Conservation (phyloP, 2,113 vertebrate species). For the Malurus alboscapulatus region DNA sequence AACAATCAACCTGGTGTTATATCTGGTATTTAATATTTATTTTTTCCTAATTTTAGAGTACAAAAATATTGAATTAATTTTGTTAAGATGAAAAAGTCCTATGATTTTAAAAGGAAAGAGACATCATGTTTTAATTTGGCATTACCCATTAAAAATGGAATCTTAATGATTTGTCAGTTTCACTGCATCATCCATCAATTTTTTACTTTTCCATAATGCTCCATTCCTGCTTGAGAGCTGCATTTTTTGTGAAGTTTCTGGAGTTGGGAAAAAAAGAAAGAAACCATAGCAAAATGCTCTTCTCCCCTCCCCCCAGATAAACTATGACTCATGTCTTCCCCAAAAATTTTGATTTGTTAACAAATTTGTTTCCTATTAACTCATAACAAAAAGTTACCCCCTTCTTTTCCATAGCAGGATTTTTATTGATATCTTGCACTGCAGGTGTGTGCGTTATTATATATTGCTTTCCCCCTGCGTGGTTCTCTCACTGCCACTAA, state of each 20-base stretch:
- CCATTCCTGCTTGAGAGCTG: neutral
- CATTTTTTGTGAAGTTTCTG: neutral
- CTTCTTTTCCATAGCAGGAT: neutral
- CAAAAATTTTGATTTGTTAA: neutral
- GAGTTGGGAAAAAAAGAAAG: neutral
- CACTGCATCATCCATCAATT: rapidly evolving
- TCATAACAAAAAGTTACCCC: neutral
- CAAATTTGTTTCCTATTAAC: neutral
- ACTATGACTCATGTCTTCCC: rapidly evolving
- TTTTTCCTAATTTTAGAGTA: neutral
- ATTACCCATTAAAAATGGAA: neutral
- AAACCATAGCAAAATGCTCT: neutral
- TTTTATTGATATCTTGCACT: neutral
- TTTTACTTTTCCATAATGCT: neutral
- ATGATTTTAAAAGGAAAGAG: neutral
- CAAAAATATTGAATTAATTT: neutral
- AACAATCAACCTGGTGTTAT: neutral
- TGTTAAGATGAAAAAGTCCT: neutral
- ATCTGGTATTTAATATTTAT: neutral
- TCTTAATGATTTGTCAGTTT: neutral
- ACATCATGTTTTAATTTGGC: neutral
- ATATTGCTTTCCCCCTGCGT: neutral
- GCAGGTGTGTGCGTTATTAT: neutral
- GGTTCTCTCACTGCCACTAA: neutral
- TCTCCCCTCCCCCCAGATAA: rapidly evolving